Percentiles rank a stretch among this genome's conserved stretches.
phyloP scores from a whole-genome alignment of 2,113 vertebrate species.

The Kobus ellipsiprymnus region DNA sequence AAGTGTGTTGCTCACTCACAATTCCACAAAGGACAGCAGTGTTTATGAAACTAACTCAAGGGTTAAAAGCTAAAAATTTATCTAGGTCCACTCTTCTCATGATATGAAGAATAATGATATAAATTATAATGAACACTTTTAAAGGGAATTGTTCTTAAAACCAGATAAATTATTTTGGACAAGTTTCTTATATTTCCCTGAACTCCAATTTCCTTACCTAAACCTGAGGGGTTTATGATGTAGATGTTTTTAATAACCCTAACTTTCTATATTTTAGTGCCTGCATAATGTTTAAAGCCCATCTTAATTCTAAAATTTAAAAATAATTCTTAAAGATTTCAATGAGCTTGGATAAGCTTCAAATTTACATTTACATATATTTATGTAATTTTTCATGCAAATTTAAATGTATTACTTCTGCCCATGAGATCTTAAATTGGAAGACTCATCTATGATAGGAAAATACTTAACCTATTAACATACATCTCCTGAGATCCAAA shows the following conservation, averaged over 20 bases:
- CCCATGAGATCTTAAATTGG: not conserved
- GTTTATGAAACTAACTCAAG: not conserved
- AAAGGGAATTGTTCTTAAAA: not conserved
- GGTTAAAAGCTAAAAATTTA: not conserved
- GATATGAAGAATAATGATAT: not conserved
- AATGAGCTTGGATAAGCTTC: not conserved
- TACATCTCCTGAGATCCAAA: not conserved
- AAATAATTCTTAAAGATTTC: conserved; percentile 20
- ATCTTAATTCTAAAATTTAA: not conserved
- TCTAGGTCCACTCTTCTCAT: not conserved
- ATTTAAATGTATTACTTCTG: not conserved
- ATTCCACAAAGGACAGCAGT: not conserved
- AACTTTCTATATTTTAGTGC: not conserved
- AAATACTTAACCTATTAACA: not conserved
- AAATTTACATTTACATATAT: not conserved
- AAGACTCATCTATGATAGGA: not conserved
- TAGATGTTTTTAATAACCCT: not conserved
- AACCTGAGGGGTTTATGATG: not conserved
- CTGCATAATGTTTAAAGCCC: not conserved
- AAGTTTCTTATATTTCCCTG: not conserved
- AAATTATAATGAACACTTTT: not conserved
- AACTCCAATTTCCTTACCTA: not conserved
- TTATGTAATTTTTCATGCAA: not conserved
- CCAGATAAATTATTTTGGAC: not conserved
- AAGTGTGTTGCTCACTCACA: not conserved